A percentile compares a stretch with the other conserved stretches of the same genome.
Evolutionary conservation across 2,888 invertebrate species (phyloP).

Genomic region (Bellardia bayeri): DNA sequence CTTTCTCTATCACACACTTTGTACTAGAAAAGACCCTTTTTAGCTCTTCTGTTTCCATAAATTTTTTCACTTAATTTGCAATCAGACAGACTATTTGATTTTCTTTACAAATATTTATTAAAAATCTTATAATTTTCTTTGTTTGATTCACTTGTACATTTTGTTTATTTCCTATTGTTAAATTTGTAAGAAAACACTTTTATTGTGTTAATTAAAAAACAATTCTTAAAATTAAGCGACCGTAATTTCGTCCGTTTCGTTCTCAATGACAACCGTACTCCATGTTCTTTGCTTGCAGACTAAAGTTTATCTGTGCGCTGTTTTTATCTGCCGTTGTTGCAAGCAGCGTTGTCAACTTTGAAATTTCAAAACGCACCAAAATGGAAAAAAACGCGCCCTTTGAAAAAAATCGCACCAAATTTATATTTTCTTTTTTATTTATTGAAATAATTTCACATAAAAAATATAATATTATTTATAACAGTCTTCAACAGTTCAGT

Average conservation of each 20-base stretch:
- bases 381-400: no score
- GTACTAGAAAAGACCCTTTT: constrained; percentile 46
- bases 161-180: constrained; percentile 4
- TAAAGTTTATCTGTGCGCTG: constrained; percentile 60
- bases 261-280: constrained; percentile 42
- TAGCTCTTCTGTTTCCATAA: constrained; percentile 30
- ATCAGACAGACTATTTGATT: constrained; percentile 36
- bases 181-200: constrained; percentile 16
- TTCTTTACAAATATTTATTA: constrained; percentile 1
- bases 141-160: background rate
- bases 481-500: no score
- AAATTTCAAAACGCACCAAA: no score
- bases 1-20: constrained; percentile 53
- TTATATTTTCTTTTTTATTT: no score
- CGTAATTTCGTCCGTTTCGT: constrained; percentile 22
- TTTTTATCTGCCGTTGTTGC: constrained; percentile 45
- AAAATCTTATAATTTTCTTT: constrained; percentile 9
- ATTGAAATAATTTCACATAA: no score
- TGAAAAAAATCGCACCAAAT: no score
- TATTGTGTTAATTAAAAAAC: background rate
- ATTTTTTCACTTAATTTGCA: constrained; percentile 50
- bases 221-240: constrained; percentile 10
- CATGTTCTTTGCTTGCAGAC: constrained; percentile 68
- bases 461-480: no score
- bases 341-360: background rate